Percentiles rank a stretch among this genome's conserved stretches.
Conservation (phyloP, 2,888 invertebrate genomes). For the Mactromeris polynyma region DNA sequence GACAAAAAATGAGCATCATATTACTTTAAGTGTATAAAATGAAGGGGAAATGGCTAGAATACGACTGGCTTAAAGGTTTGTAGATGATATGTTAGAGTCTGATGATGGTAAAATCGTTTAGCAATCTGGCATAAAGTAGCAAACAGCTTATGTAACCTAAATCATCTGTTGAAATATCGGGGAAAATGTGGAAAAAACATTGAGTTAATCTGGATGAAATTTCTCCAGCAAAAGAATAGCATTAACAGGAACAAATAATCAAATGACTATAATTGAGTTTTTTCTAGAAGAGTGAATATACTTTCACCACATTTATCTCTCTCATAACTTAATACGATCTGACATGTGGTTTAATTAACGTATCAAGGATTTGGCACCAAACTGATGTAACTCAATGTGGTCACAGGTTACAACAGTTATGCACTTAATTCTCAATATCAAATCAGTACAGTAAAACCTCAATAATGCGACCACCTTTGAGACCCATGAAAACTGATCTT, state of each 20-base stretch:
- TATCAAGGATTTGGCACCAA: background rate
- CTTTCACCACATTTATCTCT: background rate
- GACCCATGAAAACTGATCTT: no score
- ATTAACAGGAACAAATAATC: background rate
- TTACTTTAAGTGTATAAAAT: no score
- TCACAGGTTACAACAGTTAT: no score
- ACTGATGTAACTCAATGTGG: no score
- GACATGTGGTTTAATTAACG: background rate
- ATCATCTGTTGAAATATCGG: background rate
- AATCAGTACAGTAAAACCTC: no score
- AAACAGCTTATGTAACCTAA: background rate
- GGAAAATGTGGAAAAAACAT: background rate
- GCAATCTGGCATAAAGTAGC: background rate
- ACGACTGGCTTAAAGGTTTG: background rate
- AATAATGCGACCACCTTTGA: no score
- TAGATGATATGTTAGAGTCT: background rate
- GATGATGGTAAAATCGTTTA: background rate
- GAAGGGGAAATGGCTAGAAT: background rate
- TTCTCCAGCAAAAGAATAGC: background rate
- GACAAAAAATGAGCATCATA: no score
- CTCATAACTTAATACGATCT: background rate
- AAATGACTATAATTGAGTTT: background rate
- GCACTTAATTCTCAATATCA: no score
- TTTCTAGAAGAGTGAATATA: background rate
- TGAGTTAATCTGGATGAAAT: background rate